Evolutionary conservation across 2,888 invertebrate genomes (phyloP).

Genomic region (Leucoma salicis): DNA sequence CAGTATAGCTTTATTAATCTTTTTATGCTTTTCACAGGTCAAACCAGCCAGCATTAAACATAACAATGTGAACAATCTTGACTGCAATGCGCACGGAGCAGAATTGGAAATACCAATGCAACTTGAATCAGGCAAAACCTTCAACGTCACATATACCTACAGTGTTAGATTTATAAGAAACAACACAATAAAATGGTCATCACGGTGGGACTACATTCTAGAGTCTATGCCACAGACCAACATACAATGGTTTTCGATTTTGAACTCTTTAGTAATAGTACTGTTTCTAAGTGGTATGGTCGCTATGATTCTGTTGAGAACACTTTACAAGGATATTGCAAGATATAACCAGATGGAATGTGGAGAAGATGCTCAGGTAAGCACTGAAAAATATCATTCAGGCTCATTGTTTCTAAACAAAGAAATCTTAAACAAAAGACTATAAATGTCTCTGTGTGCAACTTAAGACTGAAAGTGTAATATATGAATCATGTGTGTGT

Average conservation of each 20-base stretch:
- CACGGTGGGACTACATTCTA: constrained; percentile 99
- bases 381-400: too few species aligned
- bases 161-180: constrained; percentile 90
- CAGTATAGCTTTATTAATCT: too few species aligned
- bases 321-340: constrained; percentile 98
- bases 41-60: constrained; percentile 83
- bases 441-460: too few species aligned
- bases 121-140: constrained; percentile 69
- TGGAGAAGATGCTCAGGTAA: constrained; percentile 95
- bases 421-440: too few species aligned
- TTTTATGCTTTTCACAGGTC: constrained; percentile 53
- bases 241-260: constrained; percentile 99
- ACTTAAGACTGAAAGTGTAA: too few species aligned
- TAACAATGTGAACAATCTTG: constrained; percentile 61
- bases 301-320: constrained; percentile 98
- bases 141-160: constrained; percentile 92
- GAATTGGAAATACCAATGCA: constrained; percentile 87
- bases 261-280: constrained; percentile 98
- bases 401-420: too few species aligned
- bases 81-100: constrained; percentile 74
- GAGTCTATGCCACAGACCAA: constrained; percentile 99
- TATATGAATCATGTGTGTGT: too few species aligned
- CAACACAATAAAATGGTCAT: constrained; percentile 97
- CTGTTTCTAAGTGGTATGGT: constrained; percentile 99
- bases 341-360: constrained; percentile 98